Base-by-base conservation (phyloP, 2,888 invertebrate genomes). In the Hyppa rectilinea region DNA sequence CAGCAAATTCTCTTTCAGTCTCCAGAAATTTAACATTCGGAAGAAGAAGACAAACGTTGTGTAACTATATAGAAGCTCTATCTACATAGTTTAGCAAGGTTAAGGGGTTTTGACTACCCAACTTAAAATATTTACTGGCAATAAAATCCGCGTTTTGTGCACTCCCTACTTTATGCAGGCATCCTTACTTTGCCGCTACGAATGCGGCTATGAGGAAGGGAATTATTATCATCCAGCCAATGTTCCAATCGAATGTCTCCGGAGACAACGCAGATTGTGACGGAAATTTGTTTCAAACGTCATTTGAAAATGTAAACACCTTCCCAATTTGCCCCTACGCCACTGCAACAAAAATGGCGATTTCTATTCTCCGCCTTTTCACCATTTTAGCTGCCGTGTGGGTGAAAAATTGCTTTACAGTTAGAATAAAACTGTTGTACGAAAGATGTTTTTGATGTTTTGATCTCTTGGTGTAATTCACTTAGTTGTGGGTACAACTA, bases 241-340 rank as follows among this genome's bases (percentile, higher is more conserved):
- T 95, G 91, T 94, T 95, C 92, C 93, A 94, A 95, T 94, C 89
- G 91, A 92, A 87, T 88, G 88, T 90, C 90, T 88, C 90, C 90
- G 89, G 90, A 88, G 90, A 84, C 86, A 86, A 84, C 87, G 87
- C 81, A 84, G 87, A 82, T 87, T 84, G 76, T 76, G 63, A 85
- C 93, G 95, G 95, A 95, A 95, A 95, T 95, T 95, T 93, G 93
- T 94, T 94, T 93, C 89, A 89, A 94, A 95, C 86, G 92, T 92
- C 92, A 93, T 94, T 95, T 91, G 90, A 89, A 90, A 93, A 90
- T 90, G 91, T 90, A 92, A 90, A 89, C 89, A 86, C 87, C 87
- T 36, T 56, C 38, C 49, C 59, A 69, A n/a, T 83, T 76, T 64
- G 34, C 45, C 55, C 20, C 49, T 47, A n/a, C 67, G 58, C 78